phyloP scores from a whole-genome alignment of 2,113 vertebrate genomes.

The Eulemur macaco region DNA sequence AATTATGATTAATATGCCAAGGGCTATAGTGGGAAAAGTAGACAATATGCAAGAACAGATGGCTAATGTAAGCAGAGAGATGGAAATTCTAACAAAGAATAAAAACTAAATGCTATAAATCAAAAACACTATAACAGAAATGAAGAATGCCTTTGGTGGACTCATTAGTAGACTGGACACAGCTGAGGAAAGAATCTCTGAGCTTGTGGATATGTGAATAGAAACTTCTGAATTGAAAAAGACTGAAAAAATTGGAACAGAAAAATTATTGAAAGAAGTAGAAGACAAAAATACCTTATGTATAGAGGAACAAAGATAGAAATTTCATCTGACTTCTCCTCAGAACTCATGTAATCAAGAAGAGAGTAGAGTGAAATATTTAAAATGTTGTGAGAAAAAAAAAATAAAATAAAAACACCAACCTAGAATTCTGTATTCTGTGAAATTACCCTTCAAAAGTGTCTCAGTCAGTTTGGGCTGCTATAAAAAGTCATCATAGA shows the following conservation, averaged over 20 bases:
- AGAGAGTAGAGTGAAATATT: constrained; percentile 9
- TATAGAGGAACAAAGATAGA: not conserved
- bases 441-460: not conserved
- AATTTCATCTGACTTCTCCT: not conserved
- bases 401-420: not conserved
- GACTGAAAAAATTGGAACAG: not conserved
- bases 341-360: not conserved
- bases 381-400: not conserved
- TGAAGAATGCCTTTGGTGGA: not conserved
- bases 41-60: not conserved
- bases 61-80: not conserved
- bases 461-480: not conserved
- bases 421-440: not conserved
- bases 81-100: constrained; percentile 11
- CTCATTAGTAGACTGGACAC: not conserved
- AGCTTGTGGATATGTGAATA: not conserved
- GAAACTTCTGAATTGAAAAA: not conserved
- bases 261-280: not conserved
- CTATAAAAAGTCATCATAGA: not conserved
- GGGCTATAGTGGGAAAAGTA: not conserved
- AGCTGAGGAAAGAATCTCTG: not conserved
- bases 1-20: not conserved
- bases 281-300: not conserved
- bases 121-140: not conserved
- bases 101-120: not conserved